A percentile compares a stretch with the other conserved stretches of the same genome.
These are phyloP conservation scores for Danionella cerebrum DNA, from an alignment of 2,113 vertebrate genomes.

Conservation along the genomic window DNA sequence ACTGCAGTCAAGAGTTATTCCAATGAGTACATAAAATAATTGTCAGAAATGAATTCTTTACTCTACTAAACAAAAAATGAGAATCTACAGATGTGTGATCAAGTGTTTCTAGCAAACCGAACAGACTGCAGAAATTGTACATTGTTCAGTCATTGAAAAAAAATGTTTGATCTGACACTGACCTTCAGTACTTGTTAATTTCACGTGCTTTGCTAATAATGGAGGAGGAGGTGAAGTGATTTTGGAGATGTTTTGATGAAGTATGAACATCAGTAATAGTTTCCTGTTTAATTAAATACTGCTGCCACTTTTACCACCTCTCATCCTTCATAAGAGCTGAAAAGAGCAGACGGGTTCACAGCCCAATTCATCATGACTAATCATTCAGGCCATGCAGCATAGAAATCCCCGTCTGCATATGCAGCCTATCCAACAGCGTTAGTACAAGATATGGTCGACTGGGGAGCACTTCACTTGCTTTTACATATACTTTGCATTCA, in stretches of 20 bases:
- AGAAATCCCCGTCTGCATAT: slow-evolving; percentile 16
- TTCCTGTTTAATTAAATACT: slow-evolving; percentile 29
- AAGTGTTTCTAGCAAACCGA: too few relatives aligned
- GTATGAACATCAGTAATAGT: slow-evolving; percentile 16
- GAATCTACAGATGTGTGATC: too few relatives aligned
- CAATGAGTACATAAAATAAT: too few relatives aligned
- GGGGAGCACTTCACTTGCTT: slow-evolving; percentile 9
- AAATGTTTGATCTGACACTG: too few relatives aligned
- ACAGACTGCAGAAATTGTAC: too few relatives aligned
- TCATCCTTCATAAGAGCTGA: slow-evolving; percentile 15
- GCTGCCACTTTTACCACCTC: slow-evolving; percentile 26
- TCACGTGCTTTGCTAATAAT: background rate
- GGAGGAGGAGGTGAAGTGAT: background rate
- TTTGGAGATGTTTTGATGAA: slow-evolving; percentile 27
- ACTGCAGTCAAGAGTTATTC: too few relatives aligned
- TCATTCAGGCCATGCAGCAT: slow-evolving; percentile 15
- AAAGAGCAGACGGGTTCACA: slow-evolving; percentile 28
- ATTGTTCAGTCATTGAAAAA: too few relatives aligned
- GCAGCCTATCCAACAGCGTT: background rate
- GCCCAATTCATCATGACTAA: slow-evolving; percentile 28
- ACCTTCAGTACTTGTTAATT: slow-evolving; percentile 12
- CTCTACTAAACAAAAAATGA: too few relatives aligned
- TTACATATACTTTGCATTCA: background rate
- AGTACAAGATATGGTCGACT: background rate
- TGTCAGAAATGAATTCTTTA: too few relatives aligned